phyloP scores from a whole-genome alignment of 1,140 invertebrate species.

The Microplitis demolitor region DNA sequence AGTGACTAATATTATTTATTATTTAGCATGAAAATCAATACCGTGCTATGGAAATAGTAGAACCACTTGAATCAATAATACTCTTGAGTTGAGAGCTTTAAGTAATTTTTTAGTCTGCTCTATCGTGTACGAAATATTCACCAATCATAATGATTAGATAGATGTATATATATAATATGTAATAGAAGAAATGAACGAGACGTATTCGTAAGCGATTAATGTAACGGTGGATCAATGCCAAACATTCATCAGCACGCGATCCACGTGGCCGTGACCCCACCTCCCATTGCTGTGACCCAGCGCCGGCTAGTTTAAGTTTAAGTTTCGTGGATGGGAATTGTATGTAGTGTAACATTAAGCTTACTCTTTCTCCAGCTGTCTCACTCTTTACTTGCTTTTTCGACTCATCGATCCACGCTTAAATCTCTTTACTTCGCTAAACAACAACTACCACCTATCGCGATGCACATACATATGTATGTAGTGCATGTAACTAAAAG shows the following conservation, averaged over 20 bases:
- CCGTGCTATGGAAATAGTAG: too few relatives aligned
- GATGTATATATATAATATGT: neutral
- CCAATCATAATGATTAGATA: neutral
- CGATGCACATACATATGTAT: neutral
- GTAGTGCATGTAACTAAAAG: neutral
- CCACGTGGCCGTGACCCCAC: conserved; percentile 19
- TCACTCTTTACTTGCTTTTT: neutral
- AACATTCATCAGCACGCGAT: conserved; percentile 21
- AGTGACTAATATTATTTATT: too few relatives aligned
- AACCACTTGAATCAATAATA: too few relatives aligned
- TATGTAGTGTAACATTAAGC: conserved; percentile 1
- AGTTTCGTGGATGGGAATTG: neutral
- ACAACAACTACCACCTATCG: neutral
- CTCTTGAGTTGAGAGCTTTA: too few relatives aligned
- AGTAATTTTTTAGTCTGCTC: too few relatives aligned
- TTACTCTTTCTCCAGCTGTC: too few relatives aligned
- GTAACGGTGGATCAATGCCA: conserved; percentile 13
- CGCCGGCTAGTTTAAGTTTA: neutral
- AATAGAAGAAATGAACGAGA: neutral
- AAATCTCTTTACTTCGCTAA: neutral
- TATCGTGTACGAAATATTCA: too few relatives aligned
- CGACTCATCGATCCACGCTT: neutral
- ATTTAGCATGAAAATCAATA: too few relatives aligned
- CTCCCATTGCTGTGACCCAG: conserved; percentile 15
- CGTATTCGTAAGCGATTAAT: conserved; percentile 7